phyloP scores from a whole-genome alignment of 2,113 vertebrate species.

The Pterocles gutturalis region DNA sequence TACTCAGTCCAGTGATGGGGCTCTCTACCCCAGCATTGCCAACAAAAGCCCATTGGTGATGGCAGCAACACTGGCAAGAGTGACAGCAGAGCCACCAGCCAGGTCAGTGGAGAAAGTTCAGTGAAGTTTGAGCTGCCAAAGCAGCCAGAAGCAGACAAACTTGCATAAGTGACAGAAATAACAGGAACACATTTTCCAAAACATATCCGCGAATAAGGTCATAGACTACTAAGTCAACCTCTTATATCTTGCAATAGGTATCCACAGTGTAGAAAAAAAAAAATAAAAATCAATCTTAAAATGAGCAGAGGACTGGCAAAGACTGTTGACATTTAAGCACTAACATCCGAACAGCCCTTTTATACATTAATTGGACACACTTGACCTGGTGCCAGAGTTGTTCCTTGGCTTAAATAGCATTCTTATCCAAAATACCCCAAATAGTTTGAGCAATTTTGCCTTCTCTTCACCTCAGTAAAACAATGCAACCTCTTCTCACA shows the following conservation, averaged over 20 bases:
- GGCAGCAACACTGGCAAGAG: background rate
- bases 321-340: background rate
- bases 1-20: background rate
- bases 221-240: background rate
- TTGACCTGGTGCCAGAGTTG: background rate
- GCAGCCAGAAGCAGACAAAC: background rate
- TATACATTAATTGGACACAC: background rate
- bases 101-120: background rate
- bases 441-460: background rate
- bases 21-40: background rate
- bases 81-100: background rate
- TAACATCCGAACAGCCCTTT: background rate
- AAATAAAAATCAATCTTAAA: background rate
- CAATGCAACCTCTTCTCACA: background rate
- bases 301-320: background rate
- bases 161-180: background rate
- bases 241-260: background rate
- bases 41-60: background rate
- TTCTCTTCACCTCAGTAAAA: background rate
- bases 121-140: background rate
- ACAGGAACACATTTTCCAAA: background rate
- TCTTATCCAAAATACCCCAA: background rate
- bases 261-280: background rate
- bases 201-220: background rate
- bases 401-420: background rate